Evolutionary conservation across 2,113 vertebrate genomes (phyloP), one percentile per base, ranked within the genome.

Genomic region (Hemiprocne comata): DNA sequence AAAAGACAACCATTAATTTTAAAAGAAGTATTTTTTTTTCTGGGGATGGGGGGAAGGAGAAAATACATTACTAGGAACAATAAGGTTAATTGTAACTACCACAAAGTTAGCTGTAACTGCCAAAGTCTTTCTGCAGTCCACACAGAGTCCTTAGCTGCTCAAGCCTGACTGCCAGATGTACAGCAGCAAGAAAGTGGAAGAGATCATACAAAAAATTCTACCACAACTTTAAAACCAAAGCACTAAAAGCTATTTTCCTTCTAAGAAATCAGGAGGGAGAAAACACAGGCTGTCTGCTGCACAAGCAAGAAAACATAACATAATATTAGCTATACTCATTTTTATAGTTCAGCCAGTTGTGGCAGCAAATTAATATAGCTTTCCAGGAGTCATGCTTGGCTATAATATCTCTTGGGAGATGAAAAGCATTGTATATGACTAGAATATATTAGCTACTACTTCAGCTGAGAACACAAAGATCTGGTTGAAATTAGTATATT

Each of bases 401-500:
- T 90, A 38, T 44, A 87, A 77, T 50, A 51, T 89, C 91, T 93
- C 95, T 20, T 70, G 34, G 84, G 94, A 92, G 11, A 26, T 33
- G 38, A 92, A 74, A 78, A 74, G 19, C 44, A 84, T 77, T 77
- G 42, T 44, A 51, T 62, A 71, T 0, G 46, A 36, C 67, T 55
- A 26, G 66, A 86, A 86, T 25, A 61, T 23, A 26, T 33, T 42
- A 90, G 83, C 89, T 96, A 81, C 93, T 90, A 90, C 79, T 94
- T 58, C 64, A 94, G 48, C 11, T 2, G 29, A 77, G 51, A 92
- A 87, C 54, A 95, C 88, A 90, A 80, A 81, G 89, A 78, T 94
- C 93, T 97, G 91, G 76, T 87, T 96, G 93, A 95, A 92, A 96
- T 96, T 94, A 95, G 53, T 21, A n/a, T 92, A 71, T 93, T 92